Evolutionary conservation across 1,140 invertebrate genomes (phyloP), one percentile per base, ranked within the genome.

Genomic region (Caenorhabditis remanei): DNA sequence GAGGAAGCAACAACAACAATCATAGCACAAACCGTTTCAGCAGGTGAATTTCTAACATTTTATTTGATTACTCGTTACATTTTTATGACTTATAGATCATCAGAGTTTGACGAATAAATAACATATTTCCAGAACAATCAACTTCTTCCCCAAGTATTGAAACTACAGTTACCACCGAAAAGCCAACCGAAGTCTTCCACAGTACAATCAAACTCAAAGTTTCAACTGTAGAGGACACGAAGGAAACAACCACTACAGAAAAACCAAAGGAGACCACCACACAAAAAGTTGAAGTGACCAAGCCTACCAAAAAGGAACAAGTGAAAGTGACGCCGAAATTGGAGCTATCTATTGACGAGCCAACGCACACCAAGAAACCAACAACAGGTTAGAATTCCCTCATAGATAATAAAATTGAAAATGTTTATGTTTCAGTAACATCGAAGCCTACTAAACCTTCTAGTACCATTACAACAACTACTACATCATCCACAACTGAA

Each of bases 301-400:
- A 79, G 46, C 71, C 71, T 53, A 53, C 21, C 5, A 79, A 79
- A 50, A 50, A 79, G 9, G 13, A 21, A 7, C 2, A 21, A 5
- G 71, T 79, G 0, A 79, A 79, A 21, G 19, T 79, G 3, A 79
- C 71, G 2, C 71, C 71, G 4, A 79, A 79, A 24, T 53, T 79
- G 11, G 71, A 79, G n/a, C 46, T 79, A 11, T 79, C 71, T 2
- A 50, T 79, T 79, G 71, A 79, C 14, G n/a, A 8, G 11, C 71
- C 71, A 48, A 79, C 46, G 0, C n/a, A 50, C 8, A 83, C 82
- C 13, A 56, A 53, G 82, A 56, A 83, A 8, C 82, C 82, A 83
- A 8, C 46, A 1, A 83, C 61, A 58, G 56, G 56, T 58, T 53
- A 53, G 50, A 53, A 13, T 53, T 9, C 50, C 1, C 50, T 16